A percentile compares a stretch with the other conserved stretches of the same genome.
These are phyloP conservation scores for Lymantria dispar DNA, from an alignment of 2,888 invertebrate species.

Conservation along the genomic window DNA sequence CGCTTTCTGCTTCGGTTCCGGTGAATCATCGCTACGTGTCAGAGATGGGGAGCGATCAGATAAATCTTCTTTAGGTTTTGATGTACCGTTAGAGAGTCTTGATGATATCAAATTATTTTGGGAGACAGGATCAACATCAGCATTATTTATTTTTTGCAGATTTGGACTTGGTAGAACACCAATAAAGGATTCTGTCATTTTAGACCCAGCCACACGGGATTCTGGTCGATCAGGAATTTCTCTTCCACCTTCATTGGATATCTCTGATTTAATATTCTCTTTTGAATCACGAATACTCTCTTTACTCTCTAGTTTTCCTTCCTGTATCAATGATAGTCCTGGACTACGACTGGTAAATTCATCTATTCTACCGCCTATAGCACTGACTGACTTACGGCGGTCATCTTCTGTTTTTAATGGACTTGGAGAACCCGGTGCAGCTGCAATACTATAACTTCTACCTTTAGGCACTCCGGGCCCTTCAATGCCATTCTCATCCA, in stretches of 20 bases:
- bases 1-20: constrained; percentile 61
- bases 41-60: constrained; percentile 76
- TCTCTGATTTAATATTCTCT: constrained; percentile 68
- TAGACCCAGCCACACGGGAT: constrained; percentile 70
- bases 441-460: constrained; percentile 79
- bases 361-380: constrained; percentile 68
- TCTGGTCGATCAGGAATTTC: constrained; percentile 66
- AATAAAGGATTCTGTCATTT: constrained; percentile 77
- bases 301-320: constrained; percentile 67
- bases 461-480: constrained; percentile 72
- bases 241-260: constrained; percentile 50
- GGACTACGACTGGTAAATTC: constrained; percentile 63
- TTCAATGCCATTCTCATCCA: constrained; percentile 64
- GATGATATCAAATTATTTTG: constrained; percentile 50
- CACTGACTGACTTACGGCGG: constrained; percentile 74
- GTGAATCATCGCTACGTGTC: constrained; percentile 76
- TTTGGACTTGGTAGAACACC: constrained; percentile 61
- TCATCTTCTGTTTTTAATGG: constrained; percentile 74
- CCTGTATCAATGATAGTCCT: constrained; percentile 73
- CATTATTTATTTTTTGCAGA: constrained; percentile 63
- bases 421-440: constrained; percentile 72
- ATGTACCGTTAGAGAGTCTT: constrained; percentile 42
- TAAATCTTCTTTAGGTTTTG: constrained; percentile 55
- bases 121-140: constrained; percentile 71
- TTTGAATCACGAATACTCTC: constrained; percentile 69